Evolutionary conservation across 2,113 vertebrate genomes (phyloP).

Genomic region (Tenrec ecaudatus): DNA sequence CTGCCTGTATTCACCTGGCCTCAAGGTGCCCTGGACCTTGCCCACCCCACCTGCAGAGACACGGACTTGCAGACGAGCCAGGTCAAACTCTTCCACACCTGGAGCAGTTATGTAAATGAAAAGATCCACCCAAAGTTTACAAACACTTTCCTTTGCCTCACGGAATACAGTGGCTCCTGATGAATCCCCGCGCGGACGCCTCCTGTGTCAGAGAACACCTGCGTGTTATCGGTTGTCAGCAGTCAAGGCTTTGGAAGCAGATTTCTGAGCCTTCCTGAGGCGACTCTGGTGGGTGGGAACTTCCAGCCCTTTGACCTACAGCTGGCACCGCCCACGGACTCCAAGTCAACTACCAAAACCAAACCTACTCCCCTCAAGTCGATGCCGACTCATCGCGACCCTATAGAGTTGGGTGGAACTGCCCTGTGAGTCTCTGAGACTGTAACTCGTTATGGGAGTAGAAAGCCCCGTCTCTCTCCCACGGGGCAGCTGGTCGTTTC

Average conservation of each 20-base stretch:
- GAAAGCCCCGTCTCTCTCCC: too few relatives aligned
- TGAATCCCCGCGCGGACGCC: not conserved
- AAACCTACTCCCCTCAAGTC: too few relatives aligned
- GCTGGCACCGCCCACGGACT: not conserved
- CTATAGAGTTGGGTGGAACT: too few relatives aligned
- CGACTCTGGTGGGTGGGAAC: not conserved
- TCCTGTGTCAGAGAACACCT: not conserved
- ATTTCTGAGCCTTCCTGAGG: not conserved
- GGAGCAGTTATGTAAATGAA: not conserved
- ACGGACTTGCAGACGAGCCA: not conserved
- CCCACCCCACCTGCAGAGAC: accelerated
- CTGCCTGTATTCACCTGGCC: not conserved
- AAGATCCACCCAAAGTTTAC: not conserved
- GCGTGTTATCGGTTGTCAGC: not conserved
- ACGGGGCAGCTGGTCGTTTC: too few relatives aligned
- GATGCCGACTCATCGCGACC: too few relatives aligned
- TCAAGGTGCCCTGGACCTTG: not conserved
- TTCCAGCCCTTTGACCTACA: not conserved
- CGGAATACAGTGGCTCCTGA: not conserved
- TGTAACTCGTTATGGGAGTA: too few relatives aligned
- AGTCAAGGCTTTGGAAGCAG: not conserved
- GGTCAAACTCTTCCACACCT: not conserved
- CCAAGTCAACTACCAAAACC: not conserved
- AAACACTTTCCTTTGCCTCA: conserved; percentile 16
- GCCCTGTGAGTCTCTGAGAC: too few relatives aligned